phyloP scores from a whole-genome alignment of 2,797 vertebrate species.

The Euthynnus affinis region DNA sequence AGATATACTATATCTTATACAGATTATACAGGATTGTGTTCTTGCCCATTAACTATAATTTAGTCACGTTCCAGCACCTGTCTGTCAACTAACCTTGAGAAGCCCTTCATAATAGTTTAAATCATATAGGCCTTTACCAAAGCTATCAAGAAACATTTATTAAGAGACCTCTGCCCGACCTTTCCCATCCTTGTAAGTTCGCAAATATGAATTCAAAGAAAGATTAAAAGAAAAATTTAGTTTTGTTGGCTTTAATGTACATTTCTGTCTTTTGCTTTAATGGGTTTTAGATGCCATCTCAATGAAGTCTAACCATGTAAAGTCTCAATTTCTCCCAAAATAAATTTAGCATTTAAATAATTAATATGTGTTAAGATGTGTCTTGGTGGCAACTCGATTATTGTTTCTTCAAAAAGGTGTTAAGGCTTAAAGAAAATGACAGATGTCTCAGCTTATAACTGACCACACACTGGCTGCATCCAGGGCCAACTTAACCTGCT shows the following conservation, averaged over 20 bases:
- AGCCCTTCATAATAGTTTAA: conserved; percentile 20
- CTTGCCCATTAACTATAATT: background rate
- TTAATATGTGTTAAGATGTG: too few relatives aligned
- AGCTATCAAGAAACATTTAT: conserved; percentile 1
- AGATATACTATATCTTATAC: background rate
- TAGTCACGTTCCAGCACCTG: conserved; percentile 1
- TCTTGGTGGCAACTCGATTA: too few relatives aligned
- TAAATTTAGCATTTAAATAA: too few relatives aligned
- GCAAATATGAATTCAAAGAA: conserved; percentile 3
- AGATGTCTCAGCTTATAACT: too few relatives aligned
- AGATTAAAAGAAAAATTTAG: too few relatives aligned
- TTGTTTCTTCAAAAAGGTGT: too few relatives aligned
- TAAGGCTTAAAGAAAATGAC: too few relatives aligned
- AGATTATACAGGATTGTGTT: background rate
- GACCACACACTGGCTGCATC: too few relatives aligned
- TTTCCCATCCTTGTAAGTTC: conserved; percentile 13
- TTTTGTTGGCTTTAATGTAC: background rate
- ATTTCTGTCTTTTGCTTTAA: conserved; percentile 2
- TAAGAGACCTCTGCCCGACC: background rate
- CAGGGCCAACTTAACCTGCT: too few relatives aligned
- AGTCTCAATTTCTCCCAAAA: background rate
- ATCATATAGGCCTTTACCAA: conserved; percentile 22
- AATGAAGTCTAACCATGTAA: background rate
- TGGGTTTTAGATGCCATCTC: background rate
- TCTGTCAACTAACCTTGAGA: conserved; percentile 31